Base-by-base conservation (phyloP, 2,888 invertebrate species). In the Autographa pulchrina region DNA sequence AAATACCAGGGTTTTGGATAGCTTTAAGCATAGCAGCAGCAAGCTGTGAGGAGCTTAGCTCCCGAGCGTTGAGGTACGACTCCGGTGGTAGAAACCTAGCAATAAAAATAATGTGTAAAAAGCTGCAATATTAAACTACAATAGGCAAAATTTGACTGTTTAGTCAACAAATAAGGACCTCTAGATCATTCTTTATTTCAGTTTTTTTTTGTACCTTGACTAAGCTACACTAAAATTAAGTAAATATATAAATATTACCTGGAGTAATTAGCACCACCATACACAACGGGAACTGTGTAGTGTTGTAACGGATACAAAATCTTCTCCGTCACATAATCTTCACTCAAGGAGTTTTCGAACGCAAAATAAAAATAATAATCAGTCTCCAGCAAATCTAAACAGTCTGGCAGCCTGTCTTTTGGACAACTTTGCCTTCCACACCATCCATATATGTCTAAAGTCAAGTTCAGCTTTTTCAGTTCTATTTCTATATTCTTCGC, bases 221-320 rank as follows among this genome's bases (percentile, higher is more conserved):
- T 25, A 25, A 25, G 25, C 25, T 25, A n/a, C n/a, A n/a, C 25
- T 25, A 2, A 25, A 25, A 25, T 25, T 25, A 25, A 25, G 25
- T 25, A 25, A 25, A 2, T 25, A 25, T 25, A 25, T 25, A 25
- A 25, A 25, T 25, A 25, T 79, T 85, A 94, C 94, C 94, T 91
- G 1, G 89, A 90, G 90, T 97, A 97, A 91, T 97, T 96, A 31
- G 96, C 96, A n/a, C 96, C 97, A 3, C 97, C 97, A 92, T 96
- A 97, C 9, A 97, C 97, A 41, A 97, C 96, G 0, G 97, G 97
- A 20, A 97, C 94, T 3, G 97, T 93, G 84, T 96, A 96, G 90
- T 97, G 96, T 78, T 96, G 96, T 63, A 96, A 85, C 2, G 96
- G 89, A 79, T 92, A 86, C 72, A 94, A 72, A 63, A 94, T 60